Evolutionary conservation across 2,797 vertebrate species (phyloP), one percentile per base, ranked within the genome.

Genomic region (Hafferia zeledoni): DNA sequence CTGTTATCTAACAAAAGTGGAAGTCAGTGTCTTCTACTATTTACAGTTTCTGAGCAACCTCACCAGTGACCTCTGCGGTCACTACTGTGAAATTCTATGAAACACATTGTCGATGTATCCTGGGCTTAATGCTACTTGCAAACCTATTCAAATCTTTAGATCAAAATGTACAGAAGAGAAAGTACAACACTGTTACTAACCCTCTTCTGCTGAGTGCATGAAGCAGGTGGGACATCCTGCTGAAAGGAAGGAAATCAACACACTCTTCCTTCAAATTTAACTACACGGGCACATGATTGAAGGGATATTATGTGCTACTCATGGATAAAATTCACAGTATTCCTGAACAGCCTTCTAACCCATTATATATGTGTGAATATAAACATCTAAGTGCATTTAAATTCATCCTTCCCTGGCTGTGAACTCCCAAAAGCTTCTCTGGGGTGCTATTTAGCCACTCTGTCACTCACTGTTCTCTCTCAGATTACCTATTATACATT

Each of bases 401-500:
- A 82, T 50, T 64, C 0, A 2, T 64, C 71, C 44, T 87, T 87
- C 33, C 47, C 69, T 60, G 41, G 22, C 83, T 87, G 56, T 74
- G 70, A 93, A 83, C 24, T 23, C 44, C 18, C 28, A 56, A 44
- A 80, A 52, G 56, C 59, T 57, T 53, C n/a, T 53, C 78, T 59
- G 57, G 14, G 43, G 53, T 64, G 75, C 33, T 83, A 24, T 88
- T 90, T 82, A 95, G n/a, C 56, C 52, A 28, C 84, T 35, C 83
- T 93, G 87, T 85, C 92, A 93, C 57, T 94, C 85, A 80, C 72
- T 86, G 65, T 37, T 89, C 83, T 63, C 67, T 91, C 94, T 81
- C 74, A 6, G 79, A 72, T 96, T 92, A 94, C 67, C 89, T 80
- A 31, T 94, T 89, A 88, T 81, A 80, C 91, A 75, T 90, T 94